A percentile compares a stretch with the other conserved stretches of the same genome.
These are phyloP conservation scores for Poeciliopsis turneri DNA, from an alignment of 2,797 vertebrate species.

Conservation along the genomic window DNA sequence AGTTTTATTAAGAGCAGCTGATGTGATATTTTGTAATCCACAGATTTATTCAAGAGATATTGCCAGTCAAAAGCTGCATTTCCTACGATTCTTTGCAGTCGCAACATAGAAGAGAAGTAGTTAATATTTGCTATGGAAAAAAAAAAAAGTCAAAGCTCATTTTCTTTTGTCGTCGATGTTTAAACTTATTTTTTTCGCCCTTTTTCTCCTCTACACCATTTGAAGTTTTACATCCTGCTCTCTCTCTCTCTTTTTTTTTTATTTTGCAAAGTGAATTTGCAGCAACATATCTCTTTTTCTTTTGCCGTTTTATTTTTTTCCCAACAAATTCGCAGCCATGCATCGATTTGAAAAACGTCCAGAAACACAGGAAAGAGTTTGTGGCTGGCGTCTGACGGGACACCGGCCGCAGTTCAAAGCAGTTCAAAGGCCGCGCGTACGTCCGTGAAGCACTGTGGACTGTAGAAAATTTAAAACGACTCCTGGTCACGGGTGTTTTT, in stretches of 20 bases:
- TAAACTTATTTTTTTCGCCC: neutral
- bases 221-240: neutral
- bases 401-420: neutral
- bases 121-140: neutral
- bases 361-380: neutral
- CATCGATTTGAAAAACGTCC: neutral
- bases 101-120: neutral
- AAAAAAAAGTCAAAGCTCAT: neutral
- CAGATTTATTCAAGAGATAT: neutral
- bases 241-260: too few species aligned
- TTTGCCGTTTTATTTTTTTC: neutral
- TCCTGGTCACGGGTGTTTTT: constrained; percentile 13
- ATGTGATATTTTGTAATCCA: neutral
- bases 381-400: neutral
- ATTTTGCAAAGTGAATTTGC: neutral
- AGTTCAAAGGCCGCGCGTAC: neutral
- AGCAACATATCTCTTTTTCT: neutral
- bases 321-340: neutral
- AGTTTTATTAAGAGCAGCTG: neutral
- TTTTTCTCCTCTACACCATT: neutral
- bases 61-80: neutral
- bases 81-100: neutral
- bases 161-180: neutral
- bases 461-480: neutral
- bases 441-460: neutral